Evolutionary conservation across 2,797 vertebrate species (phyloP), one percentile per base, ranked within the genome.

Genomic region (Anguilla marmorata): DNA sequence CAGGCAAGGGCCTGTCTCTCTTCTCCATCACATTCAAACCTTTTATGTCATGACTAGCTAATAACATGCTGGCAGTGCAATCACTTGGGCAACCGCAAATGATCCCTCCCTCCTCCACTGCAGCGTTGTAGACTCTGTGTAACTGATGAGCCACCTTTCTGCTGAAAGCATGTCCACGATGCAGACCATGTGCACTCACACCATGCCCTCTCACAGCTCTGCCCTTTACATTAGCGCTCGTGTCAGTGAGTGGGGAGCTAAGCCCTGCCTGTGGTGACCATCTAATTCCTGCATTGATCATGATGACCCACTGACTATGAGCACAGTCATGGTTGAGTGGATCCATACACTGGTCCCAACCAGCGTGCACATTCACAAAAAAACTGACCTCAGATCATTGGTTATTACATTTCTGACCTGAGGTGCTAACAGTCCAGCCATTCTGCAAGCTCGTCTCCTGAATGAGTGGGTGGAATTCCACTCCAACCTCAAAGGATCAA

Each of bases 61-160:
- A 83, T 92, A 27, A 87, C 72, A 60, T 50, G 87, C 86, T 72
- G 41, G 89, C 76, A 37, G 30, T 87, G 85, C 24, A 89, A 91
- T 90, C 90, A 84, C 72, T 87, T 89, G 88, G 90, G 50, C 91
- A 95, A 94, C 88, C 88, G n/a, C 88, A 89, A 85, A 86, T 24
- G 24, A 91, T 19, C 3, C 16, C 66, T 21, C 48, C 7, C 66
- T 21, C 48, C 66, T 27, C 24, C 84, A 83, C 87, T 85, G 4
- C 1, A 60, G 56, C 27, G 0, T 69, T 24, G 8, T n/a, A 63
- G 24, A 27, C 69, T 27, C 3, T 72, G 69, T 66, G 24, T 72
- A 33, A 19, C 56, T 58, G 56, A 58, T 3, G 27, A n/a, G 21
- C 21, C 60, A n/a, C 60, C 27, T 72, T 72, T 27, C 27, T 33